Base-by-base conservation (phyloP, 2,888 invertebrate genomes). In the Clitarchus hookeri region DNA sequence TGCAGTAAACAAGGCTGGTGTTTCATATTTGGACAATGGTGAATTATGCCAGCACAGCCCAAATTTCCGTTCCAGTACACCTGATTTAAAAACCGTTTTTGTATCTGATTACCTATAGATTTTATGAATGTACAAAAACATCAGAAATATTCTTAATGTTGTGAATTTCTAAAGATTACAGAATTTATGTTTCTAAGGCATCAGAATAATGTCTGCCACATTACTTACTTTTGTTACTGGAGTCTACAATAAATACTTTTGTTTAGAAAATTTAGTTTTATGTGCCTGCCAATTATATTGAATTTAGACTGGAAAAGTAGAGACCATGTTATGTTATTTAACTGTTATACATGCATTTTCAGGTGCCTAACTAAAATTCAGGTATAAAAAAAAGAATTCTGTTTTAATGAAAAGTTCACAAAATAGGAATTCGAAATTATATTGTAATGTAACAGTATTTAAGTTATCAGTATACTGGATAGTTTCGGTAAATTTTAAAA, bases 11-110 rank as follows among this genome's bases (percentile, higher is more conserved):
- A 90, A 90, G 80, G 89, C 91, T 6, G 90, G 90, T 78, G 89
- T 91, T 84, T 91, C 91, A 85, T 91, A 91, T 85, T 88, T 91
- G 88, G 91, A 91, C 88, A 91, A 91, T 87, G 91, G 91, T 0
- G 91, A 91, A 84, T 90, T 92, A 36, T 91, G 91, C 88, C 91
- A 90, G 78, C 91, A 91, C 88, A 90, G 90, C 79, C 82, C 53
- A 16, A 91, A 91, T 87, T 91, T 92, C 23, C 86, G 88, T 16
- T 93, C 93, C 2, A 93, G 93, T 85, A 93, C 92, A 79, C 93
- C 93, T 4, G 93, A 93, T 90, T 92, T 93, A 86, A 93, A 93
- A 88, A 93, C 92, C 89, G 91, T 93, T 80, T 93, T 93, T 88
- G 92, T 93, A 87, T 92, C 93, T 0, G 92, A 92, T 86, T 92